These are phyloP conservation scores for Megaceryle alcyon DNA, from an alignment of 2,797 vertebrate genomes.

Conservation along the genomic window DNA sequence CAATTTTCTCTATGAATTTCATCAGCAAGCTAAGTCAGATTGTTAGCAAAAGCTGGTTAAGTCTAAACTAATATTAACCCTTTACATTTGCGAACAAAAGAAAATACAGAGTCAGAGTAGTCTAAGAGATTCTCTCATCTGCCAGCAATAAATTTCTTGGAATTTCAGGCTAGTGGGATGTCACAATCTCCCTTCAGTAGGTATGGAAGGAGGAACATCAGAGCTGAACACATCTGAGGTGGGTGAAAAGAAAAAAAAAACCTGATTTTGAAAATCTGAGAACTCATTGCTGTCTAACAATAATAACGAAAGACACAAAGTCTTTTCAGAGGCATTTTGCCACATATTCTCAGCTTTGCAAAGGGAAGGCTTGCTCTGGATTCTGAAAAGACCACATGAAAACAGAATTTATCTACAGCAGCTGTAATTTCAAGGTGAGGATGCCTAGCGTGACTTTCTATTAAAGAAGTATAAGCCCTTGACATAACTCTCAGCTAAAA, in stretches of 20 bases:
- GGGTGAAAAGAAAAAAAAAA: background rate
- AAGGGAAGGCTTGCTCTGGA: background rate
- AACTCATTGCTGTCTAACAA: background rate
- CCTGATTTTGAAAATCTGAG: background rate
- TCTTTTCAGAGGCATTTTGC: background rate
- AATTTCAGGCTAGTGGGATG: background rate
- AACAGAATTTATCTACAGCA: background rate
- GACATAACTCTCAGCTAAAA: background rate
- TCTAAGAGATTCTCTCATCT: background rate
- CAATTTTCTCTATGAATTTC: background rate
- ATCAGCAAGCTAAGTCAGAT: background rate
- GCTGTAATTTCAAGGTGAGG: background rate
- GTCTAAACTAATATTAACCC: background rate
- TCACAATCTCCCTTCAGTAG: background rate
- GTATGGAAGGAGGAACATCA: background rate
- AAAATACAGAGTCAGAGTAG: background rate
- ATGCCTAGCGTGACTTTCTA: background rate
- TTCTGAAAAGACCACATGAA: background rate
- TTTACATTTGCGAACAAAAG: background rate
- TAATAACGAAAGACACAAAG: background rate
- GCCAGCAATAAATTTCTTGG: background rate
- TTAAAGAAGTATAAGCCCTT: background rate
- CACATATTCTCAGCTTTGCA: too few species aligned
- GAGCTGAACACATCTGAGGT: background rate
- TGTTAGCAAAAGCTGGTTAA: background rate